Evolutionary conservation across 1,140 invertebrate genomes (phyloP).

Genomic region (Dysdera silvatica): DNA sequence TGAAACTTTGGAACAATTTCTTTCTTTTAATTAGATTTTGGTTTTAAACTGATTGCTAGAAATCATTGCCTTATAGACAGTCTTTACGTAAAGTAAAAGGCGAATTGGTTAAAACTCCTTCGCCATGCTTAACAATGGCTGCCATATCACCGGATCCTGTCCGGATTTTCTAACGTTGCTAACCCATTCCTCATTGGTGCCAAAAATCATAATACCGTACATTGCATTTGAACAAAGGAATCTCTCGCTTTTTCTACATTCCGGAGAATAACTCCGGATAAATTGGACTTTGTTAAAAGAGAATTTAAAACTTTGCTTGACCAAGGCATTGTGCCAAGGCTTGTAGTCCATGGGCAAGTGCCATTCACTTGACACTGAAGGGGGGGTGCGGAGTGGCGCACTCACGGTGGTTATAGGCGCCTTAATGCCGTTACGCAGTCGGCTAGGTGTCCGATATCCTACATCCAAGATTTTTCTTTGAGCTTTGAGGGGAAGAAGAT

Average conservation of each 20-base stretch:
- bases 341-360: slow-evolving; percentile 27
- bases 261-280: neutral
- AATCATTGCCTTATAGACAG: neutral
- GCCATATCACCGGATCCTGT: neutral
- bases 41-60: slow-evolving; percentile 17
- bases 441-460: slow-evolving; percentile 27
- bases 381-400: slow-evolving; percentile 6
- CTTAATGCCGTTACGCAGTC: slow-evolving; percentile 16
- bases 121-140: neutral
- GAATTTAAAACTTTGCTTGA: slow-evolving; percentile 21
- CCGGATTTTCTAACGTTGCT: slow-evolving; percentile 3
- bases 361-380: slow-evolving; percentile 34
- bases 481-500: slow-evolving; percentile 9
- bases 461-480: slow-evolving; percentile 12
- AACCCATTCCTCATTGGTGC: neutral
- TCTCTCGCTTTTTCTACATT: neutral
- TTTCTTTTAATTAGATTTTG: slow-evolving; percentile 18
- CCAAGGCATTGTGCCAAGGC: slow-evolving; percentile 25
- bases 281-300: neutral
- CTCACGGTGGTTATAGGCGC: slow-evolving; percentile 13
- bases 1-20: no score
- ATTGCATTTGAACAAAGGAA: slow-evolving; percentile 8
- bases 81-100: neutral
- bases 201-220: neutral
- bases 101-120: neutral